Evolutionary conservation across 1,140 invertebrate genomes (phyloP).

Genomic region (Lepeophtheirus salmonis): DNA sequence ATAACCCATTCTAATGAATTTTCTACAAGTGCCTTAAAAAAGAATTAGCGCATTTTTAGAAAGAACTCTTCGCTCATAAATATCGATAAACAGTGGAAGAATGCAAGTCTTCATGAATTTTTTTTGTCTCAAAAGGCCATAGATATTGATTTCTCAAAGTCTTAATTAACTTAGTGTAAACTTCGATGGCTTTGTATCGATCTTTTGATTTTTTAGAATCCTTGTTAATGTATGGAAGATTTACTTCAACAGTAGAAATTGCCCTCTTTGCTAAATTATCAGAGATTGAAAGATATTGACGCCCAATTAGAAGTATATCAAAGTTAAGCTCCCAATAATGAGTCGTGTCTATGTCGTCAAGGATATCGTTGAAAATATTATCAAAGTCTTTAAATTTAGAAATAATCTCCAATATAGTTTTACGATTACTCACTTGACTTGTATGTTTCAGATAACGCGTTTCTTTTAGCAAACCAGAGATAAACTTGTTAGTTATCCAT

Average conservation of each 20-base stretch:
- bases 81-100: not conserved
- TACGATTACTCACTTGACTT: not conserved
- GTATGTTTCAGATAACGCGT: not conserved
- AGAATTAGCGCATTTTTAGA: not conserved
- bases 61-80: not conserved
- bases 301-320: not conserved
- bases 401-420: not conserved
- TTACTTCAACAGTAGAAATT: not conserved
- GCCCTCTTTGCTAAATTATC: not conserved
- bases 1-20: not conserved
- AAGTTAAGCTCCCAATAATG: not conserved
- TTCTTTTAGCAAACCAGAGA: not conserved
- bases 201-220: not conserved
- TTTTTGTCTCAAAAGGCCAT: not conserved
- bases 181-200: not conserved
- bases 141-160: not conserved
- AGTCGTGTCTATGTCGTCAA: not conserved
- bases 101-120: not conserved
- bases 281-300: not conserved
- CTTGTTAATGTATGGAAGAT: not conserved
- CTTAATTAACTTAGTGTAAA: not conserved
- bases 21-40: not conserved
- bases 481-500: not conserved
- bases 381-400: not conserved
- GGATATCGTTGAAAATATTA: not conserved